These are phyloP conservation scores for Vidua chalybeata DNA, from an alignment of 2,113 vertebrate genomes.

Conservation along the genomic window DNA sequence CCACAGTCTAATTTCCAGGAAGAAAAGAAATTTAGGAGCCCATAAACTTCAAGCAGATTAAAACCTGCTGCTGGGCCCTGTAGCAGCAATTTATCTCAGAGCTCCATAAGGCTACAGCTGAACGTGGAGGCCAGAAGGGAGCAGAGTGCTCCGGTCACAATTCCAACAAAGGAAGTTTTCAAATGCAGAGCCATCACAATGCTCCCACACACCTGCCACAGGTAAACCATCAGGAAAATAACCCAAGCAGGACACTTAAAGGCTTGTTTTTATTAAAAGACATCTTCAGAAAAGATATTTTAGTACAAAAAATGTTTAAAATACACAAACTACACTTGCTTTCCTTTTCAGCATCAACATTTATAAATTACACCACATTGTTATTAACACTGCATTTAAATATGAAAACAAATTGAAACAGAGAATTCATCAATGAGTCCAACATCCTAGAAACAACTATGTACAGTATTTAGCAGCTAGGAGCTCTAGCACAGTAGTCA, in stretches of 20 bases:
- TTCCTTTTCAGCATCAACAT: neutral
- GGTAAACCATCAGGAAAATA: neutral
- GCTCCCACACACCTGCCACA: neutral
- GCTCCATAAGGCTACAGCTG: neutral
- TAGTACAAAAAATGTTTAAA: conserved; percentile 49
- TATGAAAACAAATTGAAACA: conserved; percentile 32
- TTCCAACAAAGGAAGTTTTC: neutral
- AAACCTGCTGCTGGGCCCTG: neutral
- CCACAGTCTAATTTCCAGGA: neutral
- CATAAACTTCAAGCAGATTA: neutral
- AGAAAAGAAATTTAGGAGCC: neutral
- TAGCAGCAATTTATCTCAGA: neutral
- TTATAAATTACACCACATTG: conserved; percentile 63
- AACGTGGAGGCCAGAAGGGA: neutral
- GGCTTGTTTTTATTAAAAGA: conserved; percentile 60
- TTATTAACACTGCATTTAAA: conserved; percentile 50
- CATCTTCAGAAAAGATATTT: conserved; percentile 43
- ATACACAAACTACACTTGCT: conserved; percentile 6
- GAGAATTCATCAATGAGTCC: neutral
- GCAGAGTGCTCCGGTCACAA: neutral
- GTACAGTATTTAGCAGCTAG: conserved; percentile 58
- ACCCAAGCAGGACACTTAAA: neutral
- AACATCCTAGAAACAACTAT: conserved; percentile 40
- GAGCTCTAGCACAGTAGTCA: conserved; percentile 56
- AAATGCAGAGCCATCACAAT: neutral